Conservation (phyloP, 1,140 invertebrate genomes). For the Drosophila nebulosa region DNA sequence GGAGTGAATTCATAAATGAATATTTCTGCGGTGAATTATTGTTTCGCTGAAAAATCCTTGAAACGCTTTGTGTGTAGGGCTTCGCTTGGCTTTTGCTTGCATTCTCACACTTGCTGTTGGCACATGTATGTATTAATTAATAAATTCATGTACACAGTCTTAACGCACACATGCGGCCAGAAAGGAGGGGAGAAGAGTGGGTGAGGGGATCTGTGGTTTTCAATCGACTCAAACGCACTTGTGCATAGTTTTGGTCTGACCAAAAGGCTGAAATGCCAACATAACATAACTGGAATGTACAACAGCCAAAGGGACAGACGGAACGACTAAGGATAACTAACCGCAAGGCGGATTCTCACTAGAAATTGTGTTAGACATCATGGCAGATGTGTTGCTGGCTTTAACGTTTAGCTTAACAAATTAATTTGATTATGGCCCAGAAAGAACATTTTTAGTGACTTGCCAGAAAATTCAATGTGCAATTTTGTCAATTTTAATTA, state of each 20-base stretch:
- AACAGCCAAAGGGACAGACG: neutral
- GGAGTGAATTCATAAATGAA: neutral
- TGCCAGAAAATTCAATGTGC: constrained; percentile 1
- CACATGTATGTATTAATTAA: constrained; percentile 45
- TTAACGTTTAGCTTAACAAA: constrained; percentile 46
- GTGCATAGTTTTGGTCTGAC: constrained; percentile 27
- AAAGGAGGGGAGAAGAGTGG: neutral
- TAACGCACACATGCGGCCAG: neutral
- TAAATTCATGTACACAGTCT: constrained; percentile 25
- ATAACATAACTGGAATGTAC: constrained; percentile 31
- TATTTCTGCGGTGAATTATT: constrained; percentile 30
- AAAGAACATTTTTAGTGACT: constrained; percentile 19
- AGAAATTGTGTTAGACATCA: constrained; percentile 39
- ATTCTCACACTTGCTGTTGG: constrained; percentile 6
- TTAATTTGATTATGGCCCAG: constrained; percentile 56
- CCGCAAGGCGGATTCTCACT: constrained; percentile 47
- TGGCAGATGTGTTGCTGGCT: neutral
- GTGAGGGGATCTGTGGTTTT: constrained; percentile 20
- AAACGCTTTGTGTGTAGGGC: constrained; percentile 10
- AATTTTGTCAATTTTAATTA: constrained; percentile 72
- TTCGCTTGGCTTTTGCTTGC: neutral
- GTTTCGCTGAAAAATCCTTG: constrained; percentile 10
- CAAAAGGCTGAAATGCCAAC: constrained; percentile 46
- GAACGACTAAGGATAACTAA: constrained; percentile 19
- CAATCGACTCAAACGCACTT: constrained; percentile 31